Evolutionary conservation across 1,140 invertebrate genomes (phyloP), one percentile per base, ranked within the genome.

Genomic region (Onthophagus taurus): DNA sequence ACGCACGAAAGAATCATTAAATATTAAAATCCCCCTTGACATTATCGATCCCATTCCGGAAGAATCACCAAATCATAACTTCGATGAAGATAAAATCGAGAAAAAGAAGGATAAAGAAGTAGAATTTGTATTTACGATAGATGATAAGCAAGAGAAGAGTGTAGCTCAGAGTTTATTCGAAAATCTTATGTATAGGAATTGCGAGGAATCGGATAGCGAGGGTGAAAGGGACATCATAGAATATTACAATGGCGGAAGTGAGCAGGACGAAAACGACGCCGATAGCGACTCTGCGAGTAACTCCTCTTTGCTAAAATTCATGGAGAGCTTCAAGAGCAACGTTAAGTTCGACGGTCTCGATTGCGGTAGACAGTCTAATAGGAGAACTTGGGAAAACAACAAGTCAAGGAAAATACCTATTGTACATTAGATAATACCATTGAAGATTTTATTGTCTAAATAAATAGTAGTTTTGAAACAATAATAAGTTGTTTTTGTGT

Each of bases 231-330:
- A 38, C 34, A 37, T 54, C 29, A 13, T 58, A 12, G 41, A 46
- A 35, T 53, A 52, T 39, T 42, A 49, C 7, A 19, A 24, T 8
- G 37, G 36, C n/a, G 35, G 37, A 8, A 44, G 42, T 1, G 13
- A 18, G n/a, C 36, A 31, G 14, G 18, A 31, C 8, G 30, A 33
- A 20, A 14, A 41, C 12, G 49, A 49, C 19, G 14, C 21, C 4
- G 38, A 41, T 12, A 29, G 24, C 13, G 38, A 41, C 11, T 26
- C 12, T 8, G 24, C 21, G 3, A 59, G 57, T 49, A 54, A 57
- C n/a, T 35, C 48, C 21, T 58, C 57, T 13, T 35, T 59, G 14
- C 50, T 56, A 30, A 51, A 56, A 18, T 58, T 53, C 38, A 56
- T 59, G 53, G 52, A 55, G 29, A 50, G 55, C 44, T 36, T 59